A percentile compares a stretch with the other conserved stretches of the same genome.
Evolutionary conservation across 2,888 invertebrate genomes (phyloP).

Genomic region (Macropis europaea): DNA sequence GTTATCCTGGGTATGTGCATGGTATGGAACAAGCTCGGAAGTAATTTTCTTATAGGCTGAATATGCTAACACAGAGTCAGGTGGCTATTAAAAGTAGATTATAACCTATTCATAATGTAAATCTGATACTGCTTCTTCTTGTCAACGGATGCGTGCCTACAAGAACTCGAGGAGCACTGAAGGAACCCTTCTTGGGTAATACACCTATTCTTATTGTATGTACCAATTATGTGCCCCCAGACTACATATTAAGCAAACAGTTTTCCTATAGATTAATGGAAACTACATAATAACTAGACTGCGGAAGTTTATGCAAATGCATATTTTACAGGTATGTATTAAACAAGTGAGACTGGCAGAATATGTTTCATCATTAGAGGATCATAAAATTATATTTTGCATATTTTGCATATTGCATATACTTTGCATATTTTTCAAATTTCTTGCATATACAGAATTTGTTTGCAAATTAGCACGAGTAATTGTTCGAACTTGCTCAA

Average conservation of each 20-base stretch:
- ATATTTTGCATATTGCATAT: too few relatives aligned
- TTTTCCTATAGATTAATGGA: neutral
- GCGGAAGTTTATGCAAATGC: too few relatives aligned
- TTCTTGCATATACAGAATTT: too few relatives aligned
- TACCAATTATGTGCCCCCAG: too few relatives aligned
- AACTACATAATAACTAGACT: neutral
- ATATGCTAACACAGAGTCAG: slow-evolving; percentile 63
- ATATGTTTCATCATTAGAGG: too few relatives aligned
- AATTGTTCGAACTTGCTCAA: too few relatives aligned
- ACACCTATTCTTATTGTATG: slow-evolving; percentile 4
- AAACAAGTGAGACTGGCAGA: too few relatives aligned
- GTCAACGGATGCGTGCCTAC: neutral
- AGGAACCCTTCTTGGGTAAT: slow-evolving; percentile 1
- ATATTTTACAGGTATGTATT: too few relatives aligned
- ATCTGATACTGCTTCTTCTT: neutral
- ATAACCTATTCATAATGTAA: slow-evolving; percentile 55
- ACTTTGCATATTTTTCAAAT: too few relatives aligned
- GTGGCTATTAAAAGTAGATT: slow-evolving; percentile 68
- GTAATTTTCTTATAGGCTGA: slow-evolving; percentile 67
- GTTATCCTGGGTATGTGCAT: slow-evolving; percentile 14
- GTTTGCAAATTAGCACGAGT: too few relatives aligned
- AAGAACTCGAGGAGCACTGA: neutral
- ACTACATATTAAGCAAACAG: neutral
- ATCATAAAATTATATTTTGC: too few relatives aligned
- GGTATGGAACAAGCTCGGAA: slow-evolving; percentile 61